A percentile compares a stretch with the other conserved stretches of the same genome.
Conservation (phyloP, 2,113 vertebrate species). For the Polypterus bichir region DNA sequence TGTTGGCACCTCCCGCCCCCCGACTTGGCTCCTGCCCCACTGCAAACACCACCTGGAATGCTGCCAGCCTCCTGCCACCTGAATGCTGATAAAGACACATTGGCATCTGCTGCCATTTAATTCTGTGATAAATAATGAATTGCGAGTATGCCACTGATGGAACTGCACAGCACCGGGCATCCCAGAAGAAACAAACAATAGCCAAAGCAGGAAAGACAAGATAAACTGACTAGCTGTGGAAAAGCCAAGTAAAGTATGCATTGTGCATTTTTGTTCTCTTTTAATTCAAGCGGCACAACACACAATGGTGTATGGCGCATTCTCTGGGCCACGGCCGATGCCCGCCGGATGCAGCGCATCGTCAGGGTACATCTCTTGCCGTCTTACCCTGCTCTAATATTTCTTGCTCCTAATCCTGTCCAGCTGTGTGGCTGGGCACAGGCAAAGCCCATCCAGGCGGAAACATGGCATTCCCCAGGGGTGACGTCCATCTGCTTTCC, state of each 20-base stretch:
- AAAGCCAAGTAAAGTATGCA: background rate
- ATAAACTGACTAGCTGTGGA: conserved; percentile 29
- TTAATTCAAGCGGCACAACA: too few species aligned
- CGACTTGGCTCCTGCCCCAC: conserved; percentile 3
- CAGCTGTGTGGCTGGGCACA: conserved; percentile 15
- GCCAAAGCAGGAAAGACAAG: conserved; percentile 40
- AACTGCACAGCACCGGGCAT: conserved; percentile 22
- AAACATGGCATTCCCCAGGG: conserved; percentile 20
- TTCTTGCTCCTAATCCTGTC: conserved; percentile 25
- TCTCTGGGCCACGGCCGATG: too few species aligned
- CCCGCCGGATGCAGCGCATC: conserved; percentile 9
- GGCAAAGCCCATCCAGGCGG: background rate
- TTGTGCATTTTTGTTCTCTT: too few species aligned
- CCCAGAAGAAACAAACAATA: conserved; percentile 23
- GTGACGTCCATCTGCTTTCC: conserved; percentile 31
- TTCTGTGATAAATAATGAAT: conserved; percentile 39
- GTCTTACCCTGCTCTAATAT: background rate
- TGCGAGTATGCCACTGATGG: conserved; percentile 19
- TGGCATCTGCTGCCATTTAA: conserved; percentile 39
- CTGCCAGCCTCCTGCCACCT: conserved; percentile 33
- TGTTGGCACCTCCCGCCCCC: background rate
- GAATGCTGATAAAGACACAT: conserved; percentile 35
- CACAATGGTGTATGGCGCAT: too few species aligned
- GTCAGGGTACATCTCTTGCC: conserved; percentile 7
- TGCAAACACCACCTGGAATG: conserved; percentile 18